Conservation (phyloP, 1,140 invertebrate genomes). For the Drosophila mojavensis region DNA sequence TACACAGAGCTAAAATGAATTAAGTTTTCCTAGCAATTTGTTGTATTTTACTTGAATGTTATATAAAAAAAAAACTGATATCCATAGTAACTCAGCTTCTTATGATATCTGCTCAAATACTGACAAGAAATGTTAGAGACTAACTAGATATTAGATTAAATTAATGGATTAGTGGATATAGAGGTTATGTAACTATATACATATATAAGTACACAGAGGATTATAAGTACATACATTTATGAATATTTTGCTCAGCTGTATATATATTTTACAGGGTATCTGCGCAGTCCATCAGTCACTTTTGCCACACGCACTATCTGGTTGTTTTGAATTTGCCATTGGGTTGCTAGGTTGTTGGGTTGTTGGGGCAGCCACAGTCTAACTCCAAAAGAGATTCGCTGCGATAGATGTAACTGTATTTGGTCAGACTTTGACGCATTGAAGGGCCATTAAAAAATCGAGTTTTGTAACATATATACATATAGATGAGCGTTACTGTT, state of each 20-base stretch:
- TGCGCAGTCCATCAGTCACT: neutral
- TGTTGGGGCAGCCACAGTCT: slow-evolving; percentile 32
- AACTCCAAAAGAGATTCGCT: neutral
- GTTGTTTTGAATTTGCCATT: slow-evolving; percentile 8
- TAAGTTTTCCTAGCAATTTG: too few species aligned
- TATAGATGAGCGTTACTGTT: neutral
- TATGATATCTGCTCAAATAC: too few species aligned
- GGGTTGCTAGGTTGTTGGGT: slow-evolving; percentile 41
- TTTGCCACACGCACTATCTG: neutral
- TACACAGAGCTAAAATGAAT: too few species aligned
- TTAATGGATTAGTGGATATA: too few species aligned
- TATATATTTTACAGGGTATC: neutral
- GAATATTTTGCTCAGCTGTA: too few species aligned
- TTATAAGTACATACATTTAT: too few species aligned
- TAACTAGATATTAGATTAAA: too few species aligned
- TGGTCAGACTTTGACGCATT: slow-evolving; percentile 16
- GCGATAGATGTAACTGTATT: slow-evolving; percentile 46
- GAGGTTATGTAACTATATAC: too few species aligned
- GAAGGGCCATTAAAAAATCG: slow-evolving; percentile 50
- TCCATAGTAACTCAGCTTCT: neutral
- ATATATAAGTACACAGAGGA: too few species aligned
- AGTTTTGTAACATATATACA: slow-evolving; percentile 40
- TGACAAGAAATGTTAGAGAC: too few species aligned
- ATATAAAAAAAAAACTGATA: neutral
- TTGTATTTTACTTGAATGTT: too few species aligned